A percentile compares a stretch with the other conserved stretches of the same genome.
phyloP scores from a whole-genome alignment of 2,888 invertebrate species.

The Idaea aversata region DNA sequence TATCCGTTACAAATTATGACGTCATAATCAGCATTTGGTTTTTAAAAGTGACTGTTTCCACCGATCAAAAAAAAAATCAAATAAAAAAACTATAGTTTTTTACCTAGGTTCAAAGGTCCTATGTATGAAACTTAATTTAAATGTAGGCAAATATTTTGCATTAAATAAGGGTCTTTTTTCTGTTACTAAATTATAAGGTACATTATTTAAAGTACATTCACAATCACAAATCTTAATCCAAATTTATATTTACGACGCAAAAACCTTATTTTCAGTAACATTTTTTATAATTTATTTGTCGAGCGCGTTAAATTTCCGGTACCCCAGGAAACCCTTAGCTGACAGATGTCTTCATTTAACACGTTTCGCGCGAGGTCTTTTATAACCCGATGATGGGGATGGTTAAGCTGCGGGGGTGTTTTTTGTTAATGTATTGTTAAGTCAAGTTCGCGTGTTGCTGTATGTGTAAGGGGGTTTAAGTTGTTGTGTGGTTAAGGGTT shows the following conservation, averaged over 20 bases:
- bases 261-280: slow-evolving; percentile 18
- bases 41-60: no score
- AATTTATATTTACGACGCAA: slow-evolving; percentile 2
- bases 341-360: slow-evolving; percentile 48
- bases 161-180: not conserved
- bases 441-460: not conserved
- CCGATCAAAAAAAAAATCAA: no score
- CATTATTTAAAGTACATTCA: not conserved
- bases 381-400: slow-evolving; percentile 23
- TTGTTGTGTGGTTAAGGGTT: slow-evolving; percentile 1
- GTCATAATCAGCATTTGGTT: no score
- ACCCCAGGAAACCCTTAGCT: slow-evolving; percentile 26
- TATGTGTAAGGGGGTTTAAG: not conserved
- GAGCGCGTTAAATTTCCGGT: slow-evolving; percentile 45
- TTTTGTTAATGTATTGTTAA: slow-evolving; percentile 7
- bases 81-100: no score
- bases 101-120: no score
- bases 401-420: slow-evolving; percentile 8
- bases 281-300: slow-evolving; percentile 38
- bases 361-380: slow-evolving; percentile 26
- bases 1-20: no score
- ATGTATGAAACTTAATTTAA: no score
- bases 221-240: not conserved
- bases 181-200: not conserved
- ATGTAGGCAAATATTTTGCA: no score